Conservation (phyloP, 2,113 vertebrate genomes). For the Rhadina sibilatrix region DNA sequence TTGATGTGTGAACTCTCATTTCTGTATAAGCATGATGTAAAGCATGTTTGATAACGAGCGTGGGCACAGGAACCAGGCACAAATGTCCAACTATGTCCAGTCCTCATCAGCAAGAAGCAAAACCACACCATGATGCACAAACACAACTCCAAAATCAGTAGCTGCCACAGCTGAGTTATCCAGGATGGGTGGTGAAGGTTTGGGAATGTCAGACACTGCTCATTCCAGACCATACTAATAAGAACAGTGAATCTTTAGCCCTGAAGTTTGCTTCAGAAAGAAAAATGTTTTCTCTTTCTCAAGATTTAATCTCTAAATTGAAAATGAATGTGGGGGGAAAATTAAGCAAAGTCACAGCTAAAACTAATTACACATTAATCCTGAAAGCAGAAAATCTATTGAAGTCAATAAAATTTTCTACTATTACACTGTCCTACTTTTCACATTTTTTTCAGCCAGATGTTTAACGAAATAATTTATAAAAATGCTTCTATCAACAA, state of each 20-base stretch:
- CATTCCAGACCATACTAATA: neutral
- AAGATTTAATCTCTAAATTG: neutral
- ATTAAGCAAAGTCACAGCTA: neutral
- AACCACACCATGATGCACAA: accelerated
- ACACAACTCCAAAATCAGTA: neutral
- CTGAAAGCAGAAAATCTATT: neutral
- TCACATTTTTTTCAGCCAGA: neutral
- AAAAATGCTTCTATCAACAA: neutral
- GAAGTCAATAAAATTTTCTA: neutral
- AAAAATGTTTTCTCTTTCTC: neutral
- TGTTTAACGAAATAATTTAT: neutral
- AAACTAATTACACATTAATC: neutral
- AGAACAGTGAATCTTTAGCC: neutral
- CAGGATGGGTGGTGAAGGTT: no score
- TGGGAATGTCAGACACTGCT: neutral
- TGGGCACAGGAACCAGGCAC: neutral
- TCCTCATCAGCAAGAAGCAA: neutral
- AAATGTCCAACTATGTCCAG: neutral
- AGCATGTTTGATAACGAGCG: neutral
- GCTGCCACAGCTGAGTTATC: neutral
- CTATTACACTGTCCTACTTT: neutral
- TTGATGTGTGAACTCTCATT: neutral
- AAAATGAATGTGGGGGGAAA: neutral
- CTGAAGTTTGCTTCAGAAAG: neutral
- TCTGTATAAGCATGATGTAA: neutral